Evolutionary conservation across 2,888 invertebrate species (phyloP).

Genomic region (Gymnosoma rotundatum): DNA sequence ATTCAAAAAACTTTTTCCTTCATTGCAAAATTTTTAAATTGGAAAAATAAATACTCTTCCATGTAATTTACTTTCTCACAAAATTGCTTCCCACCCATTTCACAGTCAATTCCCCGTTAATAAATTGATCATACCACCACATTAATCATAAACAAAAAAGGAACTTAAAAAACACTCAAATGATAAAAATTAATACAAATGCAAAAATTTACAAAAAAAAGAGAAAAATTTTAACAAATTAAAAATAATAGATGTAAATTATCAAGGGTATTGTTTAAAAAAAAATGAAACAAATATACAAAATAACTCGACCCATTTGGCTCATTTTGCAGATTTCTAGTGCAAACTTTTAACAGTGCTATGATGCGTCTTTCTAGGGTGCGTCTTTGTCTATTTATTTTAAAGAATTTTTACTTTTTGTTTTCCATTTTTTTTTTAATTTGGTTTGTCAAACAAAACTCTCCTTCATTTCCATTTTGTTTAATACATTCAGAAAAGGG

Average conservation of each 20-base stretch:
- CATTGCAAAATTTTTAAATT: too few relatives aligned
- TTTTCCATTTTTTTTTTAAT: background rate
- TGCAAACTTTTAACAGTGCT: conserved; percentile 5
- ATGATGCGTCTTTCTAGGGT: conserved; percentile 40
- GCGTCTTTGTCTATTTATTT: conserved; percentile 41
- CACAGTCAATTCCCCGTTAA: conserved; percentile 46
- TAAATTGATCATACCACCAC: conserved; percentile 15
- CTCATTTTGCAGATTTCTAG: conserved; percentile 53
- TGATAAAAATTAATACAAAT: background rate
- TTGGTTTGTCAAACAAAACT: background rate
- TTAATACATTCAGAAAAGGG: background rate
- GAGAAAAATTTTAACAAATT: conserved; percentile 2
- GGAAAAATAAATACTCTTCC: conserved; percentile 17
- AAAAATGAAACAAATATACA: conserved; percentile 33
- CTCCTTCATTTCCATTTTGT: background rate
- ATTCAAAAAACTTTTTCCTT: too few relatives aligned
- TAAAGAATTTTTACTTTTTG: background rate
- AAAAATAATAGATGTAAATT: conserved; percentile 17
- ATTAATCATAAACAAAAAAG: conserved; percentile 25
- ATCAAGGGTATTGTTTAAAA: conserved; percentile 72
- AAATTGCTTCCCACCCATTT: background rate
- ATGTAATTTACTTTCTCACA: conserved; percentile 16
- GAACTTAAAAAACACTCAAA: conserved; percentile 37
- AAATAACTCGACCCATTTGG: conserved; percentile 75
- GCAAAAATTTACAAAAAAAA: background rate